Evolutionary conservation across 2,888 invertebrate genomes (phyloP).

Genomic region (Gastrophysa polygoni): DNA sequence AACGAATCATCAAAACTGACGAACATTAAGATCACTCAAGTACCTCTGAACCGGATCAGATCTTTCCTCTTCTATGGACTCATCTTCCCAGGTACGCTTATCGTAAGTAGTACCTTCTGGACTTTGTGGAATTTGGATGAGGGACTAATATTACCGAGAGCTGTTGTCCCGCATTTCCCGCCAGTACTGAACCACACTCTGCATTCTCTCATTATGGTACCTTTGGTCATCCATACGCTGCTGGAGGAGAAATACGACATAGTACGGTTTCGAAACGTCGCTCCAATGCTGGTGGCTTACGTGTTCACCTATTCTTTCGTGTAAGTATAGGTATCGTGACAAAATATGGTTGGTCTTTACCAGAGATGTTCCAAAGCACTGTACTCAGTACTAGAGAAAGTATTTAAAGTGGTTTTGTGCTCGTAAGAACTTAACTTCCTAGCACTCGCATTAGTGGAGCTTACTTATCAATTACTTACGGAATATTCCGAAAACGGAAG

Average conservation of each 20-base stretch:
- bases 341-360: no score
- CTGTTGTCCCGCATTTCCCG: conserved; percentile 62
- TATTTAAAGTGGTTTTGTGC: no score
- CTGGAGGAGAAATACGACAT: conserved; percentile 37
- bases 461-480: no score
- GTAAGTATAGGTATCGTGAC: conserved; percentile 37
- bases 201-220: conserved; percentile 62
- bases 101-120: conserved; percentile 64
- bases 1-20: conserved; percentile 23
- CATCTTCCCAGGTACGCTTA: conserved; percentile 54
- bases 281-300: conserved; percentile 17
- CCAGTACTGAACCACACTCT: conserved; percentile 66
- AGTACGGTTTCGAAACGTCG: conserved; percentile 14
- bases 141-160: conserved; percentile 63
- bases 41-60: conserved; percentile 20
- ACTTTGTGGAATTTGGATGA: conserved; percentile 61
- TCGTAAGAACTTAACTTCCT: no score
- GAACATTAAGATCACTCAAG: conserved; percentile 14
- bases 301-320: conserved; percentile 28
- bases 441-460: no score
- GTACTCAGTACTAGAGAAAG: no score
- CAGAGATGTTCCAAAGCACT: no score
- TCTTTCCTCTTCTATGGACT: conserved; percentile 30
- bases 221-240: conserved; percentile 60
- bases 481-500: no score